These are phyloP conservation scores for Numida meleagris DNA, from an alignment of 2,113 vertebrate species.

Conservation along the genomic window DNA sequence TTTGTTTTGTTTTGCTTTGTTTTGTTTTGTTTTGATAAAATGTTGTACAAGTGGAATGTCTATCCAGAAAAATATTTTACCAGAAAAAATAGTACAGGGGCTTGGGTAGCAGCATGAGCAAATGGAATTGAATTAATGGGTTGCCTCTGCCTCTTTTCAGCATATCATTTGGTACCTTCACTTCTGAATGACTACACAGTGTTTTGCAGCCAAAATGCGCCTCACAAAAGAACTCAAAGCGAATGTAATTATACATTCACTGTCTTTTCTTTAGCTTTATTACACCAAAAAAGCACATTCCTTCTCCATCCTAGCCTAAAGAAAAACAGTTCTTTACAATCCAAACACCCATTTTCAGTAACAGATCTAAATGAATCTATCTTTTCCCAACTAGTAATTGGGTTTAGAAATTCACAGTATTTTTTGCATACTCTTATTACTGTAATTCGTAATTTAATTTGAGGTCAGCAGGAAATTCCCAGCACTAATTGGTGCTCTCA, in stretches of 20 bases:
- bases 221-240: background rate
- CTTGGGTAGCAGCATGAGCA: background rate
- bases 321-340: background rate
- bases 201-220: background rate
- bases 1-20: background rate
- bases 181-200: background rate
- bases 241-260: background rate
- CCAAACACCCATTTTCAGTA: background rate
- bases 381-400: background rate
- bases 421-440: background rate
- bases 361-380: background rate
- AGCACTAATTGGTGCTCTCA: background rate
- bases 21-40: background rate
- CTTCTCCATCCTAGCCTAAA: background rate
- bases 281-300: background rate
- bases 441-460: background rate
- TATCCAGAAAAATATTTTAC: background rate
- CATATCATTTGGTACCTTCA: background rate
- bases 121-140: background rate
- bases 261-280: rapidly evolving
- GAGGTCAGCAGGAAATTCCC: background rate
- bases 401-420: background rate
- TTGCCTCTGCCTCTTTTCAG: background rate
- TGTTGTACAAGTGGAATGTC: background rate
- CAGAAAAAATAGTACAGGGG: background rate